Evolutionary conservation across 2,888 invertebrate genomes (phyloP).

Genomic region (Nezara viridula): DNA sequence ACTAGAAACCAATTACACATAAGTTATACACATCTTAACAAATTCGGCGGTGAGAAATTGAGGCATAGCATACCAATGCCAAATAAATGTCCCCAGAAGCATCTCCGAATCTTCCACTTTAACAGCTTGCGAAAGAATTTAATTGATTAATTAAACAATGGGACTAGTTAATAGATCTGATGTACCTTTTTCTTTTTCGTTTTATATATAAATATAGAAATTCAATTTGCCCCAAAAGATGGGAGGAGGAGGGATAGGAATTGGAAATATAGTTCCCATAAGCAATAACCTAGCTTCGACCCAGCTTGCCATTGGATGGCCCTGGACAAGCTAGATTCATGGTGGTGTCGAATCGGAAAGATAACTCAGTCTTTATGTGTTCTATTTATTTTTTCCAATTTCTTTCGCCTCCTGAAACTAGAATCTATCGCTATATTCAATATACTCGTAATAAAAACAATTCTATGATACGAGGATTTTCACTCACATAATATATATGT

Average conservation of each 20-base stretch:
- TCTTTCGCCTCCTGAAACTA: neutral
- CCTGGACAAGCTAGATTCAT: neutral
- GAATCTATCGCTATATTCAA: neutral
- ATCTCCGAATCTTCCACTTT: too few species aligned
- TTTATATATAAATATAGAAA: too few species aligned
- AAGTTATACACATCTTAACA: too few species aligned
- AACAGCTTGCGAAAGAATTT: too few species aligned
- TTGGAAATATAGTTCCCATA: neutral
- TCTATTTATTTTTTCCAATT: neutral
- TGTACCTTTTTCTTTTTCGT: neutral
- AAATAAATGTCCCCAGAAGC: too few species aligned
- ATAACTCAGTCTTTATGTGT: neutral
- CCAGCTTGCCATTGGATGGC: neutral
- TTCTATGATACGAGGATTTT: neutral
- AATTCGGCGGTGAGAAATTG: too few species aligned
- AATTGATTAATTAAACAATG: too few species aligned
- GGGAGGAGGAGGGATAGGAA: conserved; percentile 3
- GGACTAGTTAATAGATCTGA: too few species aligned
- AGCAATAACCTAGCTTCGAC: neutral
- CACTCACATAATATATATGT: neutral
- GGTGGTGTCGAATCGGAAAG: neutral
- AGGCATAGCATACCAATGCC: too few species aligned
- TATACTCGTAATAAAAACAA: neutral
- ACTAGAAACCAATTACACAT: too few species aligned
- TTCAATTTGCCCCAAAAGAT: neutral